Evolutionary conservation across 1,140 invertebrate species (phyloP), one percentile per base, ranked within the genome.

Genomic region (fruit fly (Drosophila melanogaster)): DNA sequence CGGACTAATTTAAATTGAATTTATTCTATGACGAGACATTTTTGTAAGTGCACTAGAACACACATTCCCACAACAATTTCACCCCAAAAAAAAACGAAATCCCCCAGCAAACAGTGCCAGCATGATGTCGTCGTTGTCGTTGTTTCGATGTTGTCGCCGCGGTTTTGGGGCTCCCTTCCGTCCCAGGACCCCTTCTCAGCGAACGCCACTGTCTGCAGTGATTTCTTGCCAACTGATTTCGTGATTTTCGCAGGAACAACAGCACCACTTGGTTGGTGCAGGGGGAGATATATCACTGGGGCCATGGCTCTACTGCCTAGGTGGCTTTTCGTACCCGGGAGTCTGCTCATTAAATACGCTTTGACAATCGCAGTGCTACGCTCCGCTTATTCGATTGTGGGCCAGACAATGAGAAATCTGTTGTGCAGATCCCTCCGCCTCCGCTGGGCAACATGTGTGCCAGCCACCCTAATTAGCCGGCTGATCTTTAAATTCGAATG

Each of bases 171-270:
- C 26, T 33, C 26, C 47, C 19, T 37, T 12, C 4, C 37, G 6
- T 11, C 33, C 7, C 17, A 11, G 19, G 1, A 26, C 30, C 49
- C 40, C 12, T n/a, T 7, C 33, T 1, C 4, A 3, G 17, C 19
- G 19, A 4, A 8, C 49, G 22, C 37, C 33, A 49, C 26, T 49
- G 57, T 74, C 71, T 81, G 54, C 56, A 57, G 64, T 77, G 84
- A 90, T 87, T 80, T 89, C 84, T 87, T 84, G 84, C 79, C 85
- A 87, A 87, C 84, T 89, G 84, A 87, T 87, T 87, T 89, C 71
- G 51, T 87, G 84, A 87, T 89, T 89, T 90, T 84, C 85, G 55
- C 71, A 83, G 83, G 43, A 87, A 83, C 30, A 14, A 83, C 35
- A 84, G 51, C 57, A 57, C 77, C 71, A 67, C 66, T 46, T 54